Conservation (phyloP, 2,113 vertebrate species). For the Ursus arctos region DNA sequence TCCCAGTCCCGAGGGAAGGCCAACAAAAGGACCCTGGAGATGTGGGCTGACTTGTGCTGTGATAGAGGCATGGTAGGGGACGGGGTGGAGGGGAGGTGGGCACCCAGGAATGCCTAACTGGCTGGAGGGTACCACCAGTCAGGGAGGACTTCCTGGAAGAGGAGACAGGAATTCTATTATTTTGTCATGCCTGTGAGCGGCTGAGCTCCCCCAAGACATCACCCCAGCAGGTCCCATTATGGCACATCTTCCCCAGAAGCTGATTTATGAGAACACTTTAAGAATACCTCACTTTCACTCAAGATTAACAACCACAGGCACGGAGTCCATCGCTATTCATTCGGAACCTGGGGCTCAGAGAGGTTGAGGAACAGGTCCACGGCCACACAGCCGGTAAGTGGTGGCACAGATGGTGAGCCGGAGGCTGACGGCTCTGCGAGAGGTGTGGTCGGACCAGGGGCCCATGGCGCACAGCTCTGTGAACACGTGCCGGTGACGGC, state of each 20-base stretch:
- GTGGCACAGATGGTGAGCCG: background rate
- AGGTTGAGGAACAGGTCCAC: background rate
- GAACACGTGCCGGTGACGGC: rapidly evolving
- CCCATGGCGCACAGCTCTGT: rapidly evolving
- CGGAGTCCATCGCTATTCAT: rapidly evolving
- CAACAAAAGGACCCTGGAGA: background rate
- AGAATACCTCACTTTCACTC: background rate
- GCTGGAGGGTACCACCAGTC: background rate
- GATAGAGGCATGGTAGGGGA: background rate
- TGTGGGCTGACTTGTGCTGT: background rate
- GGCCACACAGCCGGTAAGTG: background rate
- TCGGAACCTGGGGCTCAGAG: background rate
- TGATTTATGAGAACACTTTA: background rate
- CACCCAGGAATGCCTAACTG: too few relatives aligned
- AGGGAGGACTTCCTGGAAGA: constrained; percentile 16
- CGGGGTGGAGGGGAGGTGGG: background rate
- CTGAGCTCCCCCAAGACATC: background rate
- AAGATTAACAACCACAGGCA: background rate
- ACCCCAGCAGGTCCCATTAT: rapidly evolving
- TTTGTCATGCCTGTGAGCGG: background rate
- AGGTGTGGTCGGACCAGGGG: background rate
- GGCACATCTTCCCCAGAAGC: background rate
- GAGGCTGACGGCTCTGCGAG: background rate
- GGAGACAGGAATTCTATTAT: background rate
- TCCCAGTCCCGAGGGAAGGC: rapidly evolving